phyloP scores from a whole-genome alignment of 2,797 vertebrate genomes.

The Eleutherodactylus coqui region DNA sequence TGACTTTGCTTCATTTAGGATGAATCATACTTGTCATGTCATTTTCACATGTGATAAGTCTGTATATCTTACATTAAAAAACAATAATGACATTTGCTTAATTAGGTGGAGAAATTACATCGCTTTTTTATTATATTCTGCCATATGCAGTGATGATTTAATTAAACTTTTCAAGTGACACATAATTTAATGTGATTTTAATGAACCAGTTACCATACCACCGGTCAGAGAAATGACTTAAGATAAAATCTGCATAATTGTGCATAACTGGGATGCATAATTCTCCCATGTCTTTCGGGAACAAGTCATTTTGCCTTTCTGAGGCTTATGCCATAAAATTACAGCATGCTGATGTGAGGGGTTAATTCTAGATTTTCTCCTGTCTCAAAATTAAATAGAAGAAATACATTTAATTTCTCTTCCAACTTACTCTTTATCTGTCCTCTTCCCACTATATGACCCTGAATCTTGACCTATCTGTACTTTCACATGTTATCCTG shows the following conservation, averaged over 20 bases:
- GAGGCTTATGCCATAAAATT: slow-evolving; percentile 28
- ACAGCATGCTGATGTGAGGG: slow-evolving; percentile 31
- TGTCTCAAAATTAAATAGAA: no score
- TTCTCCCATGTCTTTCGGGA: slow-evolving; percentile 26
- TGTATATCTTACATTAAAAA: background rate
- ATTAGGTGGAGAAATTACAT: slow-evolving; percentile 40
- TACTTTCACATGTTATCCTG: no score
- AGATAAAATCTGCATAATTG: slow-evolving; percentile 52
- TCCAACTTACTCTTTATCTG: no score
- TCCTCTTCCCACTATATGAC: no score
- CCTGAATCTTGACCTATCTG: no score
- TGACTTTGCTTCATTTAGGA: background rate
- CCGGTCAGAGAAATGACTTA: slow-evolving; percentile 41
- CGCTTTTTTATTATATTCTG: slow-evolving; percentile 46
- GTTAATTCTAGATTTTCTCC: no score
- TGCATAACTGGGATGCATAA: slow-evolving; percentile 36
- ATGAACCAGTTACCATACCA: slow-evolving; percentile 56
- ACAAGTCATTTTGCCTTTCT: slow-evolving; percentile 19
- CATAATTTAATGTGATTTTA: slow-evolving; percentile 56
- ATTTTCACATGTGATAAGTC: background rate
- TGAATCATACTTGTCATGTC: slow-evolving; percentile 16
- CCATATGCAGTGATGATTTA: slow-evolving; percentile 51
- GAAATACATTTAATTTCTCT: no score
- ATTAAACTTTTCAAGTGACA: slow-evolving; percentile 55
- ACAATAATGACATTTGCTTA: slow-evolving; percentile 42